Base-by-base conservation (phyloP, 2,888 invertebrate genomes). In the Apodemia hepburni region DNA sequence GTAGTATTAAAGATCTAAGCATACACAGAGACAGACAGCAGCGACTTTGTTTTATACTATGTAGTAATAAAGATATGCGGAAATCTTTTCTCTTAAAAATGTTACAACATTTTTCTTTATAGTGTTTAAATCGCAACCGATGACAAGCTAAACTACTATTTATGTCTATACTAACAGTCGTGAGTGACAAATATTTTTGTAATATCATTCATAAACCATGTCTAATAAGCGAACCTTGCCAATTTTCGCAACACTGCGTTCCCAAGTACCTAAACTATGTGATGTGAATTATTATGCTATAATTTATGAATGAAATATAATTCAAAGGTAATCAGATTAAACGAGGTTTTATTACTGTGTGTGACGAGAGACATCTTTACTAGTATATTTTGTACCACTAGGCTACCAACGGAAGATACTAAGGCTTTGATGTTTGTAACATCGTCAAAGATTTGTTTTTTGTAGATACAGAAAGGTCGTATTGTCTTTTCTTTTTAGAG, bases 61-160 rank as follows among this genome's bases (percentile, higher is more conserved):
- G 29, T 29, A 22, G 22, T 29, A 29, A 29, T 29, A 6, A 4
- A 29, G 6, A 35, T 3, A 38, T 12, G 12, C 12, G 3, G 4
- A 38, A 38, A 38, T 38, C 3, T 38, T 38, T 12, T 38, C 38
- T 38, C 38, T 38, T 11, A 35, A 35, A 11, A 35, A 35, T 35
- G 35, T 35, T 11, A 35, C 9, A 35, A 8, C 22, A 22, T 35
- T 9, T 35, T 35, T 11, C 38, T 42, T 42, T 42, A 15, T 42
- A 15, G 4, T 15, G 27, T 15, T 51, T 18, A 27, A 51, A 54
- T 54, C 11, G 5, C 27, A 22, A 15, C 12, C 18, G 54, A 27
- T 27, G 54, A 54, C 54, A 54, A 27, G 27, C 54, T 6, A 27
- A 42, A 27, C 9, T 4, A 22, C 5, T 74, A 66, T 62, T 54